Evolutionary conservation across 2,113 vertebrate species (phyloP), one percentile per base, ranked within the genome.

Genomic region (Pangasianodon hypophthalmus): DNA sequence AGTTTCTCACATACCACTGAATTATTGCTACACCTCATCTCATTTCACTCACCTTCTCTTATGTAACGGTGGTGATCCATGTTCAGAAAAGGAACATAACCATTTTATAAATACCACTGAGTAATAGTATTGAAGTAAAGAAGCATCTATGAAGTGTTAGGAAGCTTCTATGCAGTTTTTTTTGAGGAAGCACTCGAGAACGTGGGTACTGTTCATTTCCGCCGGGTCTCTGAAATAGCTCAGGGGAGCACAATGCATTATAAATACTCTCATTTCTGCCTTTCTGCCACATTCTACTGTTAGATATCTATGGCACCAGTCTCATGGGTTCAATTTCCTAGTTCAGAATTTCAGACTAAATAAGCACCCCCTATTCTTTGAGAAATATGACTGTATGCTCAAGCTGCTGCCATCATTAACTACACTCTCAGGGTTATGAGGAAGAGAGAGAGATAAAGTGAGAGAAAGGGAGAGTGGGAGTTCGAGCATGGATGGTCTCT

Each of bases 321-420:
- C 94, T 94, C 94, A 92, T 91, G 95, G 94, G 94, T 93, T 89
- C 94, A 94, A 93, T 95, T 95, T 95, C 92, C 91, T 88, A 84
- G 44, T 90, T 91, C 90, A 94, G 95, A 94, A 93, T 94, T 95
- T 94, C 92, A 93, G 92, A 92, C 93, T 93, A 94, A 94, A 93
- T 94, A 95, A 95, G 92, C 92, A 86, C 91, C 88, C 87, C 91
- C 91, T 86, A 91, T 88, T 93, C 85, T 91, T 92, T 92, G 87
- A 60, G 88, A 88, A 93, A 90, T 90, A 84, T 92, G 93, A 87
- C 91, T 92, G 91, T 91, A 90, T 88, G 88, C 86, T 93, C 90
- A 92, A 89, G 90, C 92, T 93, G 87, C 90, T 88, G 90, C 92
- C 92, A 91, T 94, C 92, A 90, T 94, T 95, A 93, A 90, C 87